Conservation (phyloP, 2,797 vertebrate genomes). For the Pipistrellus nathusii region DNA sequence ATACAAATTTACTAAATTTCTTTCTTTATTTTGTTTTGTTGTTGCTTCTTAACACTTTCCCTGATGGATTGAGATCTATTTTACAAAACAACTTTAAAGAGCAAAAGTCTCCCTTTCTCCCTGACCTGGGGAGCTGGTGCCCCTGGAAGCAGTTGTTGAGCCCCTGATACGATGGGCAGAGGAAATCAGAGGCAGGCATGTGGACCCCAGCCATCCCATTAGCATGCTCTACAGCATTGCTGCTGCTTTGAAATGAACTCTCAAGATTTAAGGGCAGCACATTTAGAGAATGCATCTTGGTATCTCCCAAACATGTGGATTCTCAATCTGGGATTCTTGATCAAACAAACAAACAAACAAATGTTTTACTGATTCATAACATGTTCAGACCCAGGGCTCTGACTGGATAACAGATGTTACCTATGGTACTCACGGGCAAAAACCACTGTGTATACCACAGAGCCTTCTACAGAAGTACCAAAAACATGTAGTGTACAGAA, state of each 20-base stretch:
- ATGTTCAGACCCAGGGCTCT: neutral
- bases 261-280: neutral
- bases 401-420: neutral
- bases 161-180: neutral
- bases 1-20: neutral
- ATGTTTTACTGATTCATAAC: constrained; percentile 58
- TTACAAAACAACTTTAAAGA: neutral
- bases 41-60: constrained; percentile 61
- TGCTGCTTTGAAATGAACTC: neutral
- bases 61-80: constrained; percentile 36
- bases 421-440: neutral
- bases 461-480: neutral
- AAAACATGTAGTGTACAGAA: neutral
- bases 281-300: constrained; percentile 23
- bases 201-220: neutral
- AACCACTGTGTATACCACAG: neutral
- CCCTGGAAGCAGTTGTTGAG: neutral
- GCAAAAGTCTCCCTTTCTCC: neutral
- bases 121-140: neutral
- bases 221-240: neutral
- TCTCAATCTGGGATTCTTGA: constrained; percentile 56
- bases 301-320: neutral
- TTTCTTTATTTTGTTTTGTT: neutral
- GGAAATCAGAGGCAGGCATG: too few relatives aligned
- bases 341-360: constrained; percentile 64